Conservation (phyloP, 2,797 vertebrate genomes). For the Notoglanidium macrostoma region DNA sequence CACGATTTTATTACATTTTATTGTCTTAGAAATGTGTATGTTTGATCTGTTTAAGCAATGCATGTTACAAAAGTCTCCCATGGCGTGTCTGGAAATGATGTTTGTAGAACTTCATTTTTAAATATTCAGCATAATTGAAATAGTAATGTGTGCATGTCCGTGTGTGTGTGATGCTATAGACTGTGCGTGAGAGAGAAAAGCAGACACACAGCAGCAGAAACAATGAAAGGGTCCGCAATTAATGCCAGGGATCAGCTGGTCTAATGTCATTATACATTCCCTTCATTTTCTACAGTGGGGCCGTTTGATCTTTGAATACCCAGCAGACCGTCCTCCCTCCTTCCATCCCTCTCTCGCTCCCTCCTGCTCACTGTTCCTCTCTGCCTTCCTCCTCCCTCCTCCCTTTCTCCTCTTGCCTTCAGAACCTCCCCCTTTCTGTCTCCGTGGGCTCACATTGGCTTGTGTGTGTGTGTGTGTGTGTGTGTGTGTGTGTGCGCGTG, state of each 20-base stretch:
- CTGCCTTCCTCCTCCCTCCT: constrained; percentile 48
- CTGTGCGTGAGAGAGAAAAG: background rate
- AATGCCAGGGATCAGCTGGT: constrained; percentile 73
- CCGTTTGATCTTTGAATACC: constrained; percentile 85
- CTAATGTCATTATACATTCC: constrained; percentile 77
- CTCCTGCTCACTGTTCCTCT: constrained; percentile 58
- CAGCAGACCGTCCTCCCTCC: constrained; percentile 72
- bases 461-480: constrained; percentile 51
- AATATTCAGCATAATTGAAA: constrained; percentile 9
- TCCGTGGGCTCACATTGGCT: constrained; percentile 65
- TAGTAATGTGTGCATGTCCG: constrained; percentile 13
- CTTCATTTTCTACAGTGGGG: constrained; percentile 78
- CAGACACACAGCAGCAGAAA: constrained; percentile 10
- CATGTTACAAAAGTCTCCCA: background rate
- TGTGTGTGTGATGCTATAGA: constrained; percentile 28
- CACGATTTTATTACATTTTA: background rate
- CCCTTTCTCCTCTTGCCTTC: constrained; percentile 54
- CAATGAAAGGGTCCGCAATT: constrained; percentile 41
- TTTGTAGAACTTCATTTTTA: background rate
- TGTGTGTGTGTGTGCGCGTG: constrained; percentile 44
- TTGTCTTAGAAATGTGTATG: background rate
- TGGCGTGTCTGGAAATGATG: background rate
- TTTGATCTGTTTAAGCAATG: background rate
- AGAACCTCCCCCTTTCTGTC: constrained; percentile 55
- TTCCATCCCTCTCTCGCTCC: constrained; percentile 69